Evolutionary conservation across 2,797 vertebrate species (phyloP), one percentile per base, ranked within the genome.

Genomic region (Holocentrus rufus): DNA sequence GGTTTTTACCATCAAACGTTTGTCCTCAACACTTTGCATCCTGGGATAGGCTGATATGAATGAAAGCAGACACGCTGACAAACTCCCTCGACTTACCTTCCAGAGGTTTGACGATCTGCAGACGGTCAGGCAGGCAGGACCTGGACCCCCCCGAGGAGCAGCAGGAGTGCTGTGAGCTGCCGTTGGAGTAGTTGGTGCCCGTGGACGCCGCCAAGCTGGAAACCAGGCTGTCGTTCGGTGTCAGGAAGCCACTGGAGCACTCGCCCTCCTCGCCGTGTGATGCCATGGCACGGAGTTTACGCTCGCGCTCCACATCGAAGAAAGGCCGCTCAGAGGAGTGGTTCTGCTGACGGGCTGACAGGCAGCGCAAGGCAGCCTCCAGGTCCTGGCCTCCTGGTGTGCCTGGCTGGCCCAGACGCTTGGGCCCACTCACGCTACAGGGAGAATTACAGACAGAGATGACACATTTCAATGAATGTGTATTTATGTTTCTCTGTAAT

Each of bases 101-200:
- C 90, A 98, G 87, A 0, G 94, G 95, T 87, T 98, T 96, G 75
- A 98, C 84, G 0, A 96, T 96, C 93, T 96, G 95, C 84, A 97
- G 93, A 31, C 97, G 95, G 78, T 96, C 96, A 0, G 94, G 95
- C 74, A 96, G 92, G 88, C 92, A 92, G 14, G 93, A 91, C 68
- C 95, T 93, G n/a, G 95, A 96, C 53, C 95, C 83, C 1, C 93
- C 88, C 0, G 94, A 95, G 57, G 96, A 96, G 80, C 83, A 91
- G 0, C 91, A 92, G 0, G 94, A 95, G 85, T 93, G 91, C n/a
- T 91, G 93, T 0, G 95, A 96, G 82, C 92, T 94, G 59, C 93
- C 93, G 2, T 93, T 93, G 0, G 95, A 97, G 88, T 89, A 93
- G 88, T 91, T 95, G 83, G 96, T 97, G 18, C 94, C 93, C 0